These are phyloP conservation scores for Tiliacea citrago DNA, from an alignment of 2,888 invertebrate species.

Conservation along the genomic window DNA sequence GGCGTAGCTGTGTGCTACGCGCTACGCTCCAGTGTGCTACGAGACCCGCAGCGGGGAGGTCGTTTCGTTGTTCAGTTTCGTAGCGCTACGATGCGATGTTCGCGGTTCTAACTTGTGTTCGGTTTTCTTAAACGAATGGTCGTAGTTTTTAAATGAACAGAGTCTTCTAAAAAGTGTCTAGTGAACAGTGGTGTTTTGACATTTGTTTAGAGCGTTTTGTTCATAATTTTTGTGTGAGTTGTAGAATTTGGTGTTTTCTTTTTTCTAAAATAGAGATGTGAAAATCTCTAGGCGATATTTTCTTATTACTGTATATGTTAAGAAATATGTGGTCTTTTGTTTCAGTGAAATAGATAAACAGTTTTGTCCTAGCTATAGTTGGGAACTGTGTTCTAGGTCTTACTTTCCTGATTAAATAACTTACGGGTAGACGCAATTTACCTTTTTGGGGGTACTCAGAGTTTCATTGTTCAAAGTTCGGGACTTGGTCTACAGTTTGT, in stretches of 20 bases:
- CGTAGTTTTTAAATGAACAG: conserved; percentile 42
- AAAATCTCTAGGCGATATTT: conserved; percentile 34
- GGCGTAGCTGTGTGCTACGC: conserved; percentile 74
- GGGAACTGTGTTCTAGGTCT: conserved; percentile 33
- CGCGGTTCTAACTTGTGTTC: conserved; percentile 53
- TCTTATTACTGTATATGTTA: not conserved
- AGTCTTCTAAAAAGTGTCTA: conserved; percentile 37
- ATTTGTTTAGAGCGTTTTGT: conserved; percentile 52
- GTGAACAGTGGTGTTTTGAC: conserved; percentile 69
- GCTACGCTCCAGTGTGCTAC: conserved; percentile 84
- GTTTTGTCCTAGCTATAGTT: conserved; percentile 19
- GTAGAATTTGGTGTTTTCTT: conserved; percentile 21
- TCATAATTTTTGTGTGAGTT: conserved; percentile 40
- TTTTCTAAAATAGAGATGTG: conserved; percentile 27
- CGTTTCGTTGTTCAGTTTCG: conserved; percentile 65
- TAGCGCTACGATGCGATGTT: conserved; percentile 48
- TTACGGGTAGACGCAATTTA: conserved; percentile 51
- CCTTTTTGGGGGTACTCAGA: conserved; percentile 39
- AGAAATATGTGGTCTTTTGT: conserved; percentile 4
- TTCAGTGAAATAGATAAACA: conserved; percentile 15
- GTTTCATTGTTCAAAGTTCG: conserved; percentile 43
- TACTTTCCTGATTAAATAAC: conserved; percentile 46
- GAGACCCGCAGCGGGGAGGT: conserved; percentile 73
- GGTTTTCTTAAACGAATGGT: conserved; percentile 52
- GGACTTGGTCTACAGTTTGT: conserved; percentile 20